Percentiles rank a stretch among this genome's conserved stretches.
phyloP scores from a whole-genome alignment of 2,888 invertebrate species.

The Agrotis puta region DNA sequence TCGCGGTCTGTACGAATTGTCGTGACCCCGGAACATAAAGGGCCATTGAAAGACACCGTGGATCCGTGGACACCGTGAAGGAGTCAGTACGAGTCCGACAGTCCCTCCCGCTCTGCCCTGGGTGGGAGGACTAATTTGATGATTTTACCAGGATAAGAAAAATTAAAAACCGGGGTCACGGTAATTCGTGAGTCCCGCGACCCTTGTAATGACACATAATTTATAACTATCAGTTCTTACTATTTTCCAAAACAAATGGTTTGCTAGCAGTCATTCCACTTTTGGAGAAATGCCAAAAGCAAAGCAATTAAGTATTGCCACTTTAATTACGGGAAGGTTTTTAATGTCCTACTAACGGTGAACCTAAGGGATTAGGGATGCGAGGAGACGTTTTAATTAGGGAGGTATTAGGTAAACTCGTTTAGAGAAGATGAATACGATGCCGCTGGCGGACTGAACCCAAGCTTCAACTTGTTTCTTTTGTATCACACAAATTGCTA shows the following conservation, averaged over 20 bases:
- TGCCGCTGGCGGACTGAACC: background rate
- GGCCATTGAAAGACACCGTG: too few relatives aligned
- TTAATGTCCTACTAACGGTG: constrained; percentile 30
- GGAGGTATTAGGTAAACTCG: constrained; percentile 52
- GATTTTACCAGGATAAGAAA: too few relatives aligned
- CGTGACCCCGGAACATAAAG: too few relatives aligned
- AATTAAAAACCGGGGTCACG: too few relatives aligned
- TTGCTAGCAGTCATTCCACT: background rate
- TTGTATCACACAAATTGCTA: background rate
- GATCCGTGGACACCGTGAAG: too few relatives aligned
- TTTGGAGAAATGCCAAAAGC: constrained; percentile 6
- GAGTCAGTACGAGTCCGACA: too few relatives aligned
- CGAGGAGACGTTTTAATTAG: constrained; percentile 51
- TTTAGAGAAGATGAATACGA: constrained; percentile 52
- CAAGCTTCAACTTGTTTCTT: constrained; percentile 9
- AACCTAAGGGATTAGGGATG: constrained; percentile 29
- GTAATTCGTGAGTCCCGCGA: too few relatives aligned
- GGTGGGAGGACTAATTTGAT: too few relatives aligned
- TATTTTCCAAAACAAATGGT: background rate
- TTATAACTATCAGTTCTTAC: background rate
- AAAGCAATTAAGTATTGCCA: constrained; percentile 35
- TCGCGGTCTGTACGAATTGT: too few relatives aligned
- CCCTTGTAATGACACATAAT: background rate
- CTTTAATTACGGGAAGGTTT: constrained; percentile 30
- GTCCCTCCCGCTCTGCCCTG: too few relatives aligned